Evolutionary conservation across 2,797 vertebrate genomes (phyloP).

Genomic region (Tauraco hartlaubi): DNA sequence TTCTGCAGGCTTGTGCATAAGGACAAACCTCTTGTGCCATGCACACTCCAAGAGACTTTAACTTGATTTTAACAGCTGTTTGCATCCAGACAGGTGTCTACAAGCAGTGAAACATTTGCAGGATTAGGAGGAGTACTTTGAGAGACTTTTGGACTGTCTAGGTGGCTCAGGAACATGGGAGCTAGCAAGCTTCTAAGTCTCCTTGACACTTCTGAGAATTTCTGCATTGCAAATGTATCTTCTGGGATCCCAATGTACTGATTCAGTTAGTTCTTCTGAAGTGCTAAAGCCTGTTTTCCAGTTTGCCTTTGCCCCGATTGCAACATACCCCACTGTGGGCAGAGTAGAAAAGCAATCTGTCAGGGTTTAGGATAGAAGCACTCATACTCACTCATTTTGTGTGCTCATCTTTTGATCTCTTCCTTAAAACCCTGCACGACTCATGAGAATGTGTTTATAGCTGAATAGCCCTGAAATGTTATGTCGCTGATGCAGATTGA

Average conservation of each 20-base stretch:
- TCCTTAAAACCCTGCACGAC: conserved; percentile 1
- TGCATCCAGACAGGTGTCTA: neutral
- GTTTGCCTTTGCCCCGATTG: neutral
- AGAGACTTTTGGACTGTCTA: neutral
- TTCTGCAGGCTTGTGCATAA: neutral
- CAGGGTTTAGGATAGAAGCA: neutral
- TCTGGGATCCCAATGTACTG: neutral
- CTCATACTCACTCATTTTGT: neutral
- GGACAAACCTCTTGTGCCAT: neutral
- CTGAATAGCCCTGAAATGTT: conserved; percentile 44
- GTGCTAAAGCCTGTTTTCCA: conserved; percentile 23
- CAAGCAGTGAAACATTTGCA: neutral
- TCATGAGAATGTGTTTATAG: conserved; percentile 22
- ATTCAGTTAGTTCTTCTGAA: neutral
- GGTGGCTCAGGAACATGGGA: neutral
- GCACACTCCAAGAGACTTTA: neutral
- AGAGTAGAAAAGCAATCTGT: conserved; percentile 28
- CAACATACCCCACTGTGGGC: neutral
- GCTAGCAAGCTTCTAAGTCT: neutral
- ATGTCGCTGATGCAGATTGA: conserved; percentile 48
- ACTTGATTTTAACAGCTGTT: neutral
- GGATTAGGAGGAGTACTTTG: neutral
- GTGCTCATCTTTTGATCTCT: conserved; percentile 38
- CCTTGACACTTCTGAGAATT: neutral
- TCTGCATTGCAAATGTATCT: neutral